Base-by-base conservation (phyloP, 1,140 invertebrate genomes). In the Anastrepha obliqua region DNA sequence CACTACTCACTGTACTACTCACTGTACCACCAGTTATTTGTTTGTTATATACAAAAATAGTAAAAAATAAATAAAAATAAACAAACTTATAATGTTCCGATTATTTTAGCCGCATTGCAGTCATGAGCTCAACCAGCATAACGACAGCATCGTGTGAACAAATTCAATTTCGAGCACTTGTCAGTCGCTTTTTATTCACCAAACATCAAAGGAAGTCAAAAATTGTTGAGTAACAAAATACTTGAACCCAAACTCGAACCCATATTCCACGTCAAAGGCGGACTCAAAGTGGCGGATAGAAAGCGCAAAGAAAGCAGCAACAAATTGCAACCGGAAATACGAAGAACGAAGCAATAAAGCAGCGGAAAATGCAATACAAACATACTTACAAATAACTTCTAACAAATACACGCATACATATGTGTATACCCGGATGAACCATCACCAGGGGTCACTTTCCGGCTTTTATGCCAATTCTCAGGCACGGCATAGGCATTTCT, bases 161-260 rank as follows among this genome's bases (percentile, higher is more conserved):
- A 81, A 81, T 81, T 81, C 44, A 81, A 55, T 81, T 29, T 81
- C n/a, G 6, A 81, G 20, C 47, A 58, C 74, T 81, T 81, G 51
- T 55, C n/a, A 55, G 17, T 58, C 74, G 20, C 74, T 81, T 81
- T 81, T 20, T n/a, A 58, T 55, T 81, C 44, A 42, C 47, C 74
- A 81, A 78, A 81, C 55, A 55, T 81, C 74, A 81, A 55, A 81
- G 74, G 47, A 81, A 29, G 74, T 81, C 74, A 81, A 81, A 81
- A 81, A 81, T 51, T 81, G 74, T 55, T 15, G 47, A 81, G 74
- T 29, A n/a, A 29, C 74, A 81, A 81, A 81, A 81, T 55, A n/a
- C 47, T 81, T 81, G 47, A 81, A 81, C 17, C 47, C 47, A 55
- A 81, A 55, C 17, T 9, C 47, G 8, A 81, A 51, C 42, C 7